Base-by-base conservation (phyloP, 2,113 vertebrate species). In the Nipponia nippon region DNA sequence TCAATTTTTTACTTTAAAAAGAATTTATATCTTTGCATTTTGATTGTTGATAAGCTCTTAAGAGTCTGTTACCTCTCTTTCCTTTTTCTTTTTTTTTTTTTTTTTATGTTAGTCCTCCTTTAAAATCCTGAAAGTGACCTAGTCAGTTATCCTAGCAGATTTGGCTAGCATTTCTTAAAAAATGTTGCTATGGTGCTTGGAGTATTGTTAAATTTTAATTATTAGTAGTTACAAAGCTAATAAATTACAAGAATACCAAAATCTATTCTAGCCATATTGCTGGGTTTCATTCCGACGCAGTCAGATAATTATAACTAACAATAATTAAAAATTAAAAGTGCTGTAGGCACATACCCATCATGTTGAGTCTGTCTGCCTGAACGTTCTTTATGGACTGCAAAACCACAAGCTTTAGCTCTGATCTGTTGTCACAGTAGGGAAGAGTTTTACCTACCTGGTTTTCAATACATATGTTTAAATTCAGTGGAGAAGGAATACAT, bases 281-380 rank as follows among this genome's bases (percentile, higher is more conserved):
- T 69, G 95, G 73, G 87, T 97, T 96, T 97, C 98, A 92, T 87
- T 97, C 96, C 95, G 96, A 98, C 87, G 4, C 97, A 97, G 98
- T 96, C 96, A 95, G 98, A 98, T 98, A 98, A 98, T 98, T 98
- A 98, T 96, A 98, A 98, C 97, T 98, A 98, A 98, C 96, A 98
- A 98, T 98, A 98, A 98, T 98, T 98, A 98, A 98, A 98, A 97
- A 97, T 96, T 97, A 93, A 95, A 98, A 98, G 96, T 94, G 98
- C 98, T 98, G 91, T 98, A 98, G 98, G 98, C 98, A 97, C 92
- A 97, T 95, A 95, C 97, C 97, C 96, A 97, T 97, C 97, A n/a
- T 89, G 96, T 95, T 96, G 97, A 97, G 90, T 97, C 98, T 98
- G 91, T 94, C 97, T 97, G 97, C 96, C 95, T 97, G 94, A 81